Evolutionary conservation across 2,888 invertebrate species (phyloP), one percentile per base, ranked within the genome.

Genomic region (Oxystoma pomonae): DNA sequence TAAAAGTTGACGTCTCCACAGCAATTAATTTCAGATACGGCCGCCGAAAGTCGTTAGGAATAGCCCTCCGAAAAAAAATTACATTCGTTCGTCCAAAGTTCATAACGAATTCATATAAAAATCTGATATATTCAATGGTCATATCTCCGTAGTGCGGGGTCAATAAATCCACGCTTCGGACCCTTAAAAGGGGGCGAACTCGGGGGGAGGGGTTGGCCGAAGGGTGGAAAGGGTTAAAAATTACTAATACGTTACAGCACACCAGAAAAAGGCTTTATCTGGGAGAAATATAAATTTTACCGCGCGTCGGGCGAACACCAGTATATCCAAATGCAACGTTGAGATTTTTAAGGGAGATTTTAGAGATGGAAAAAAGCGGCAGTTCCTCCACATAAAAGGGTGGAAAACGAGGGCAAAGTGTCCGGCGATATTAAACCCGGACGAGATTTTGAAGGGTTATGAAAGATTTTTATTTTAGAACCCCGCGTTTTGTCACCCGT

Each of bases 51-150:
- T 67, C 67, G 65, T 65, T 63, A 58, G 62, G 60, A 60, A 62
- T 55, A 60, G 57, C 61, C 65, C 50, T 59, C 18, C 3, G 35
- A 65, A 58, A 66, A 67, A 66, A 67, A 67, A 67, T 65, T 64
- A 64, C 67, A 65, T 60, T 67, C 67, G 67, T 65, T 64, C 64
- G 66, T 65, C 64, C 64, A 61, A 61, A 68, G 65, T 57, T 20
- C 19, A 20, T 21, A 68, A 66, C 65, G 66, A 68, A 66, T 68
- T 68, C 68, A 64, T 68, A 68, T 68, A 68, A 68, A 66, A 68
- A 66, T 66, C 66, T 66, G 68, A 68, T 68, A 68, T 66, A 68
- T 68, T 68, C 67, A 67, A 67, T 67, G 67, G 67, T 64, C 65
- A 65, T 67, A 67, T 67, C 67, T 67, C 65, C 61, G 63, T 65